Conservation (phyloP, 92 coral and sea anemone genomes). For the Umimayanthus chanpuru region DNA sequence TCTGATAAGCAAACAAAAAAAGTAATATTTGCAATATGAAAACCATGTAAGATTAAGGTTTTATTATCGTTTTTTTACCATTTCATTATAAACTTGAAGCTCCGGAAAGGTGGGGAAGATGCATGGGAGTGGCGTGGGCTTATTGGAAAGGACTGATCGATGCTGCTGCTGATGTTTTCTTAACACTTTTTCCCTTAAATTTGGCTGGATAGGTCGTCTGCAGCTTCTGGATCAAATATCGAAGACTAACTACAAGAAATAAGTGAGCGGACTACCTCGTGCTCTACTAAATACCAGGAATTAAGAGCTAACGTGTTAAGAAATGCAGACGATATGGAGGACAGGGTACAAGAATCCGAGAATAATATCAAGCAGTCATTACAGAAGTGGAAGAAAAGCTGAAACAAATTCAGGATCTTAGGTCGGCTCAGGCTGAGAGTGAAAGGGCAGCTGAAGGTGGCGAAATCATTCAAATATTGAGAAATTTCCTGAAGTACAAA, state of each 20-base stretch:
- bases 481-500: no score
- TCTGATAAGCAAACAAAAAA: background rate
- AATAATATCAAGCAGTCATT: background rate
- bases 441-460: no score
- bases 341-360: background rate
- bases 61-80: no score
- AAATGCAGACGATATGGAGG: background rate
- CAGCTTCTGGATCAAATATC: background rate
- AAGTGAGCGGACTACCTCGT: background rate
- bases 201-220: background rate
- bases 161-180: no score
- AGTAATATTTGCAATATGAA: background rate
- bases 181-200: no score
- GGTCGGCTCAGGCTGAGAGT: no score
- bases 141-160: no score
- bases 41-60: no score
- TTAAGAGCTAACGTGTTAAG: slow-evolving; percentile 3
- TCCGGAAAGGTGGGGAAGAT: no score
- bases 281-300: background rate
- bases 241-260: background rate
- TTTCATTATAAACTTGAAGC: no score
- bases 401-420: background rate
- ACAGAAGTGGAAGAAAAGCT: background rate
- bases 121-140: no score
- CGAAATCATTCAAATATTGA: no score